These are phyloP conservation scores for Pterostichus madidus DNA, from an alignment of 2,888 invertebrate genomes.

Conservation along the genomic window DNA sequence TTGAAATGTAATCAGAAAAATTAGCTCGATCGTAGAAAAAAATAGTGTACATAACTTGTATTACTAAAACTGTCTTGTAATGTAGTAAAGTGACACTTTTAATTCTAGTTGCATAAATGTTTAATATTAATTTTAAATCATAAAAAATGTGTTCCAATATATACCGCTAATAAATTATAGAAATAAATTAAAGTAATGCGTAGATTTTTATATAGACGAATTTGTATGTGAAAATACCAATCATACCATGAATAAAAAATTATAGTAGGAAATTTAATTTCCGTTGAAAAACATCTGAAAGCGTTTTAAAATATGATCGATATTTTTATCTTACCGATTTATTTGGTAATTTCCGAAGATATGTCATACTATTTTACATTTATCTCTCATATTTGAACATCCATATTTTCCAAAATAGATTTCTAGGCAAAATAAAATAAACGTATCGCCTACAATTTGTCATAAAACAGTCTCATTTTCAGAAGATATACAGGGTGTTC, in stretches of 20 bases:
- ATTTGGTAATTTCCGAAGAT: slow-evolving; percentile 51
- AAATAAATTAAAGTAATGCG: too few species aligned
- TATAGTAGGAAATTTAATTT: slow-evolving; percentile 43
- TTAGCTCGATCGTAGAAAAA: too few species aligned
- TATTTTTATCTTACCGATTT: slow-evolving; percentile 41
- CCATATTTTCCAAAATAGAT: neutral
- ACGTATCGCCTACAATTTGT: slow-evolving; percentile 8
- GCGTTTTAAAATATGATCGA: slow-evolving; percentile 9
- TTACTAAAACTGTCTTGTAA: too few species aligned
- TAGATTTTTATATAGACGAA: neutral
- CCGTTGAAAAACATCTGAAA: slow-evolving; percentile 1
- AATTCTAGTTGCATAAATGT: too few species aligned
- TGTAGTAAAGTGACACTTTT: too few species aligned
- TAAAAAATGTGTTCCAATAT: too few species aligned
- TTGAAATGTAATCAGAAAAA: too few species aligned
- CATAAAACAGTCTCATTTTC: slow-evolving; percentile 13
- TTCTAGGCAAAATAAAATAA: neutral
- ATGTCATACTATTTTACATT: neutral
- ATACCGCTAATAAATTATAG: too few species aligned
- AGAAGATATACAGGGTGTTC: slow-evolving; percentile 15
- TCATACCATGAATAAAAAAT: slow-evolving; percentile 6
- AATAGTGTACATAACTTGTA: too few species aligned
- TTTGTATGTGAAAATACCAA: slow-evolving; percentile 12
- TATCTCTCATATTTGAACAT: neutral
- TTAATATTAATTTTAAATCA: too few species aligned